Base-by-base conservation (phyloP, 2,888 invertebrate genomes). In the Lasioglossum vierecki region DNA sequence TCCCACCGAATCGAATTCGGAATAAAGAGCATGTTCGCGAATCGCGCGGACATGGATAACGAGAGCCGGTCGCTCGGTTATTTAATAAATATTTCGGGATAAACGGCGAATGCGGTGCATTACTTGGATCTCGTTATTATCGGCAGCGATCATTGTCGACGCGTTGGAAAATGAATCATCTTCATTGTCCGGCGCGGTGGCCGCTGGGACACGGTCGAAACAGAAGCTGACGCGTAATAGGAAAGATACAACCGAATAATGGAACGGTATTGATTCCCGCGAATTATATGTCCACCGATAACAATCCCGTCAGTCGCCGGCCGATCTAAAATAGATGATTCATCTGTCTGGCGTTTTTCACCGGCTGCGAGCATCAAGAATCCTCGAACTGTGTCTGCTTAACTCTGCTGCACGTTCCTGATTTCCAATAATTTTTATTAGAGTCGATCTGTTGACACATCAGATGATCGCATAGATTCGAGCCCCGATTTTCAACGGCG, bases 101-200 rank as follows among this genome's bases (percentile, higher is more conserved):
- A 74, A 82, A 68, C 74, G 39, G 39, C 82, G 81, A 76, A 35
- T 70, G 57, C 57, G 49, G 39, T 46, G 74, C 35, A 60, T 83
- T 85, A 80, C 84, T 84, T 85, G 84, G 71, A 80, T 80, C 44
- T 80, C 78, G 70, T 84, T 85, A 85, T 84, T 84, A 85, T 80
- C 76, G 84, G 49, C 74, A 30, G 74, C 74, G 80, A 84, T 83
- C 80, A 84, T 84, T 76, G 85, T 63, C 79, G 79, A 8, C 35
- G 76, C 72, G 60, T 8, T 8, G 41, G 83, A 82, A 82, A 84
- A 84, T 73, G 83, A 70, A 82, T 82, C 70, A 74, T 84, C 74
- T 77, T 84, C 83, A 78, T 84, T 82, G 82, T 84, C 26, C 74
- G 70, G 30, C 18, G 68, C 46, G 60, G 76, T 13, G 8, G 30